Base-by-base conservation (phyloP, 1,140 invertebrate species). In the Oppia nitens region DNA sequence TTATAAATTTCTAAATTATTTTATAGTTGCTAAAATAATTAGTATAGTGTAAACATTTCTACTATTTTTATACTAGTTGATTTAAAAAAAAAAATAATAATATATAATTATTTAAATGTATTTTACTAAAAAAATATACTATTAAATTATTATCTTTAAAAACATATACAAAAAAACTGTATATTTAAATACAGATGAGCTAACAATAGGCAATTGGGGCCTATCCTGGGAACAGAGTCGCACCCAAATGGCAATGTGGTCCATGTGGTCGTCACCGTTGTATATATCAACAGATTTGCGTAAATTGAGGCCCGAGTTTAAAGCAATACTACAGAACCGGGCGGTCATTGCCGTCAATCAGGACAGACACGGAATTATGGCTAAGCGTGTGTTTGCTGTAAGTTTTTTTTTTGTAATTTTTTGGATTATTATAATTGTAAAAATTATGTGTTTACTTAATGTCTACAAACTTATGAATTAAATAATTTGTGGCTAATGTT, bases 181-280 rank as follows among this genome's bases (percentile, higher is more conserved):
- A 23, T 78, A 73, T 71, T 75, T 76, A 66, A 76, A 77, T 64
- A 76, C 76, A 2, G 76, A 78, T 63, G 73, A 70, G 71, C 55
- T 73, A 11, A 68, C 40, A 48, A 2, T 20, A 25, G 95, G 94
- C 17, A 95, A 98, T 73, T 94, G 91, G 70, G 94, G 92, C 1
- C 73, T 98, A 23, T 96, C 89, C 66, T 87, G 87, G 68, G 90
- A 95, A 66, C 92, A 98, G 72, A 83, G 88, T 65, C 87, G 90
- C 74, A 87, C 87, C 0, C 95, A 98, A 78, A 92, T 98, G 81
- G 91, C 92, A 2, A 78, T 98, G 60, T 98, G 95, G 95, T 87
- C 90, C 3, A 92, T 98, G 66, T 73, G 96, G 64, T 91, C 93
- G 0, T 87, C 94, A 3, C 95, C 95, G 2, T 75, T 98, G 9